Evolutionary conservation across 23 tunicate genomes (phyloP), one percentile per base, ranked within the genome.

Genomic region (Trididemnum clinides): DNA sequence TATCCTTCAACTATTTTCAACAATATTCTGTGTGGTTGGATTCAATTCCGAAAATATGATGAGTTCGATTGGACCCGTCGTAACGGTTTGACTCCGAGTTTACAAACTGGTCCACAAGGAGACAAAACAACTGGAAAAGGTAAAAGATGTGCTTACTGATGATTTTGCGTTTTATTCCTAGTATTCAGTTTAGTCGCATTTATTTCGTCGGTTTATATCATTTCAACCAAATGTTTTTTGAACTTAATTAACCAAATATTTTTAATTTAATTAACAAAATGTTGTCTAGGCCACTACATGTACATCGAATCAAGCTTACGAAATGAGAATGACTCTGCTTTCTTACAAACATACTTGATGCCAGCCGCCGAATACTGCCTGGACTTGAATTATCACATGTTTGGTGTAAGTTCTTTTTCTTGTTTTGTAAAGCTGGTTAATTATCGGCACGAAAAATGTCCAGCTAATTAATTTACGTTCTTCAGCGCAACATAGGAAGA

Each of bases 401-500:
- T 80, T 34, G 98, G 98, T 83, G 92, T 88, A 70, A 81, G 96
- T 91, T 29, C 22, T n/a, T n/a, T n/a, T n/a, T n/a, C n/a, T n/a
- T n/a, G n/a, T n/a, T n/a, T n/a, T n/a, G n/a, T n/a, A n/a, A n/a
- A n/a, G n/a, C n/a, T n/a, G n/a, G n/a, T n/a, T n/a, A n/a, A n/a
- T n/a, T n/a, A n/a, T n/a, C n/a, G n/a, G n/a, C n/a, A n/a, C n/a
- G n/a, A n/a, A n/a, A n/a, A n/a, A n/a, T n/a, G n/a, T n/a, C n/a
- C n/a, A n/a, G n/a, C n/a, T n/a, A n/a, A 59, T 59, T 19, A 19
- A 4, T 28, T 10, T 59, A 19, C 22, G 3, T 4, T n/a, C 25
- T 59, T 15, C 25, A 59, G 66, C 5, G 25, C 3, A 15, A 12
- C 22, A 59, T 59, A 5, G 66, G 66, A 10, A 10, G 5, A 12